A percentile compares a stretch with the other conserved stretches of the same genome.
phyloP scores from a whole-genome alignment of 2,888 invertebrate species.

The Marasmarcha lunaedactyla region DNA sequence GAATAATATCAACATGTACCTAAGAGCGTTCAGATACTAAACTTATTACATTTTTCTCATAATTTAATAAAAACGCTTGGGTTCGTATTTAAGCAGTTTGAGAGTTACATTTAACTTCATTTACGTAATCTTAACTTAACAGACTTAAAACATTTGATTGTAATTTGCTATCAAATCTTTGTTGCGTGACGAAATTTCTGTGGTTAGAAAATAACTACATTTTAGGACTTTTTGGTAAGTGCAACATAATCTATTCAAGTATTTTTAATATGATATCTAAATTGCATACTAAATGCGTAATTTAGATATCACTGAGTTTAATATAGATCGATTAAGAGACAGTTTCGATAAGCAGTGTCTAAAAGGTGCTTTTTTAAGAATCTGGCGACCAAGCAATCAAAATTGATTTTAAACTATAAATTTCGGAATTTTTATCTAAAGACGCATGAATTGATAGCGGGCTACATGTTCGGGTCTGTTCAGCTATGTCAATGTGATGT shows the following conservation, averaged over 20 bases:
- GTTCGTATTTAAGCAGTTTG: too few species aligned
- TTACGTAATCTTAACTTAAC: too few species aligned
- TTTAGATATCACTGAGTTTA: too few species aligned
- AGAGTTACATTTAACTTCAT: too few species aligned
- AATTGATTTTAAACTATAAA: not conserved
- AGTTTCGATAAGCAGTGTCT: slow-evolving; percentile 1
- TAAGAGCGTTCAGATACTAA: slow-evolving; percentile 30
- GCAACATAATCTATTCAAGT: not conserved
- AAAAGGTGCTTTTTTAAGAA: not conserved
- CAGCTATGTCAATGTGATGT: not conserved
- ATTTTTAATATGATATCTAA: too few species aligned
- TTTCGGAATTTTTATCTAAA: not conserved
- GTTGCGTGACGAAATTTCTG: too few species aligned
- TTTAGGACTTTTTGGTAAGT: not conserved
- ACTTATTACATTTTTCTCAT: slow-evolving; percentile 10
- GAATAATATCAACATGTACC: slow-evolving; percentile 23
- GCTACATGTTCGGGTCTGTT: too few species aligned
- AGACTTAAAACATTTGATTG: too few species aligned
- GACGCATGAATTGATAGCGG: not conserved
- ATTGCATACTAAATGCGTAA: too few species aligned
- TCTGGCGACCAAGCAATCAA: not conserved
- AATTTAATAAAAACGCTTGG: too few species aligned
- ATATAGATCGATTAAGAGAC: slow-evolving; percentile 1
- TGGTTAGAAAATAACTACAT: too few species aligned
- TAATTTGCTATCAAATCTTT: too few species aligned